These are phyloP conservation scores for Cephus pygmeus DNA, from an alignment of 2,888 invertebrate species.

Conservation along the genomic window DNA sequence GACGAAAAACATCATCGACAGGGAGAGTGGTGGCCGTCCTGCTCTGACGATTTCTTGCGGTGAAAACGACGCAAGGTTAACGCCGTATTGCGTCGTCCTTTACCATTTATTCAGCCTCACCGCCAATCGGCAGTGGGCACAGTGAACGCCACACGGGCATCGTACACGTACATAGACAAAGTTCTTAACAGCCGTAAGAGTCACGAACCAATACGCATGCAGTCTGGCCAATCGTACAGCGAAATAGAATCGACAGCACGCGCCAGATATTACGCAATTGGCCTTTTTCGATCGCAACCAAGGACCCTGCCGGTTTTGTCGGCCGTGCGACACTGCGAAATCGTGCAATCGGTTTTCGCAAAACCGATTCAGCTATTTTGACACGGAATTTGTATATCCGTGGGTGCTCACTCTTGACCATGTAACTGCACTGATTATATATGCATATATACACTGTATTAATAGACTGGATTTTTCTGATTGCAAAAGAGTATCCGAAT, in stretches of 20 bases:
- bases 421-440: not conserved
- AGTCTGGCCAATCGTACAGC: not conserved
- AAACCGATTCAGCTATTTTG: slow-evolving; percentile 2
- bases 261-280: slow-evolving; percentile 8
- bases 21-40: slow-evolving; percentile 36
- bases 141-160: not conserved
- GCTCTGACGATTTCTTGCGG: slow-evolving; percentile 38
- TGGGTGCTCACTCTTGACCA: not conserved
- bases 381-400: not conserved
- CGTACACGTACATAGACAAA: not conserved
- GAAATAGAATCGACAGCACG: not conserved
- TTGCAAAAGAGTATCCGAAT: not conserved
- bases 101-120: slow-evolving; percentile 17
- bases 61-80: slow-evolving; percentile 26
- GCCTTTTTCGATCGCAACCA: slow-evolving; percentile 5
- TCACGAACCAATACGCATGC: not conserved
- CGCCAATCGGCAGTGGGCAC: not conserved
- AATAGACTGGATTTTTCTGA: not conserved
- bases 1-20: slow-evolving; percentile 9
- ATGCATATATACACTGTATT: not conserved
- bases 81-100: slow-evolving; percentile 32
- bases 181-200: not conserved
- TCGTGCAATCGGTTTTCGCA: slow-evolving; percentile 10
- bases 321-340: not conserved
- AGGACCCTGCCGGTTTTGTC: slow-evolving; percentile 1